Percentiles rank a stretch among this genome's conserved stretches.
Conservation (phyloP, 1,140 invertebrate genomes). For the Hermetia illucens region DNA sequence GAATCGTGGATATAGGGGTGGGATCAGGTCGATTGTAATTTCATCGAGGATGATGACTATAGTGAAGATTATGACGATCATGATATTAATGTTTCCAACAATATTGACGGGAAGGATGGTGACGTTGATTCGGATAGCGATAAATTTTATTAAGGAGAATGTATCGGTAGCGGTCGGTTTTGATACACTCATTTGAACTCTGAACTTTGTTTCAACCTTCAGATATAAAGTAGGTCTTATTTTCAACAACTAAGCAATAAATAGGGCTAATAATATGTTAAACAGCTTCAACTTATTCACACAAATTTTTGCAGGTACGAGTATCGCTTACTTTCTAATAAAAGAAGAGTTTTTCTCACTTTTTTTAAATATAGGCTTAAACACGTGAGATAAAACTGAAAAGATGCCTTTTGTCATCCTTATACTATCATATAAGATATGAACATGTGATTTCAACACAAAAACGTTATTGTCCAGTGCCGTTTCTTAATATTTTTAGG, state of each 20-base stretch:
- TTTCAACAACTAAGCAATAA: constrained; percentile 7
- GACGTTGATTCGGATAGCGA: constrained; percentile 24
- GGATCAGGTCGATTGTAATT: constrained; percentile 25
- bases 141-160: constrained; percentile 30
- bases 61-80: background rate
- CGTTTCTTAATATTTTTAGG: too few species aligned
- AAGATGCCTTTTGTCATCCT: too few species aligned
- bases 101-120: constrained; percentile 26
- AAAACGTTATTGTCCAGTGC: too few species aligned
- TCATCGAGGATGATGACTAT: background rate
- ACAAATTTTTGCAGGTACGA: too few species aligned
- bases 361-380: too few species aligned
- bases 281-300: background rate
- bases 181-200: background rate
- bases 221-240: constrained; percentile 1
- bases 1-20: constrained; percentile 34
- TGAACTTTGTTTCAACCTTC: constrained; percentile 1
- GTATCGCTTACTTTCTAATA: too few species aligned
- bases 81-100: background rate
- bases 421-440: too few species aligned
- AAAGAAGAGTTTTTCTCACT: too few species aligned
- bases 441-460: too few species aligned
- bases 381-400: too few species aligned
- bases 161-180: constrained; percentile 9
- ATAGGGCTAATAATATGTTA: constrained; percentile 16